These are phyloP conservation scores for Asteroscopus sphinx DNA, from an alignment of 2,888 invertebrate genomes.

Conservation along the genomic window DNA sequence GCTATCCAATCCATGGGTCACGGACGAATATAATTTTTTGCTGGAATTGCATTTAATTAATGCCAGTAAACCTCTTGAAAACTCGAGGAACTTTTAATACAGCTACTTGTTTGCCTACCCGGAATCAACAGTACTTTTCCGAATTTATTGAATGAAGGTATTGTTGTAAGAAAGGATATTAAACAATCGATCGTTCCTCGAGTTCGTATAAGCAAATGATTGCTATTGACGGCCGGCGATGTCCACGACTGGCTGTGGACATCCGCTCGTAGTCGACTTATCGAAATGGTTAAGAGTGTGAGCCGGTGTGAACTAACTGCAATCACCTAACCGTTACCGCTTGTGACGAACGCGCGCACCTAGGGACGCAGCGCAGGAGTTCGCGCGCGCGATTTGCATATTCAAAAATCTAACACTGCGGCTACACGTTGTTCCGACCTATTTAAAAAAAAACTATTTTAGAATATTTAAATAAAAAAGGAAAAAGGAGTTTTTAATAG, in stretches of 20 bases:
- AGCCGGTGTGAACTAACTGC: slow-evolving; percentile 77
- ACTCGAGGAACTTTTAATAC: slow-evolving; percentile 12
- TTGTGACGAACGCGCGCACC: slow-evolving; percentile 78
- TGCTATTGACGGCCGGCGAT: slow-evolving; percentile 63
- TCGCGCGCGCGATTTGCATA: slow-evolving; percentile 67
- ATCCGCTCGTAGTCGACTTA: slow-evolving; percentile 76
- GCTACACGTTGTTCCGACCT: slow-evolving; percentile 13
- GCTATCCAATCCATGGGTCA: slow-evolving; percentile 36
- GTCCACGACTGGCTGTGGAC: slow-evolving; percentile 66
- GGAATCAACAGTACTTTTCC: slow-evolving; percentile 30
- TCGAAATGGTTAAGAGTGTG: slow-evolving; percentile 82
- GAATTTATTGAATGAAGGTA: slow-evolving; percentile 37
- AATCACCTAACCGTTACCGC: slow-evolving; percentile 80
- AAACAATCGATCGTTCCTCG: slow-evolving; percentile 62
- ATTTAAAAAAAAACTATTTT: slow-evolving; percentile 4
- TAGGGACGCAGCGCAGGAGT: slow-evolving; percentile 60
- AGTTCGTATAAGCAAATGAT: slow-evolving; percentile 53
- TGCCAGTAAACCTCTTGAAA: slow-evolving; percentile 5
- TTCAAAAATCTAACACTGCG: slow-evolving; percentile 57
- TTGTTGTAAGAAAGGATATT: slow-evolving; percentile 36
- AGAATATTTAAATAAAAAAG: slow-evolving; percentile 3
- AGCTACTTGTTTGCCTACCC: slow-evolving; percentile 2
- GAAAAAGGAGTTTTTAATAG: slow-evolving; percentile 12
- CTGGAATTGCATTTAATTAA: slow-evolving; percentile 18
- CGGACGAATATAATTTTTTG: slow-evolving; percentile 34